Evolutionary conservation across 2,797 vertebrate genomes (phyloP), one percentile per base, ranked within the genome.

Genomic region (Acrossocheilus wenchowensis): DNA sequence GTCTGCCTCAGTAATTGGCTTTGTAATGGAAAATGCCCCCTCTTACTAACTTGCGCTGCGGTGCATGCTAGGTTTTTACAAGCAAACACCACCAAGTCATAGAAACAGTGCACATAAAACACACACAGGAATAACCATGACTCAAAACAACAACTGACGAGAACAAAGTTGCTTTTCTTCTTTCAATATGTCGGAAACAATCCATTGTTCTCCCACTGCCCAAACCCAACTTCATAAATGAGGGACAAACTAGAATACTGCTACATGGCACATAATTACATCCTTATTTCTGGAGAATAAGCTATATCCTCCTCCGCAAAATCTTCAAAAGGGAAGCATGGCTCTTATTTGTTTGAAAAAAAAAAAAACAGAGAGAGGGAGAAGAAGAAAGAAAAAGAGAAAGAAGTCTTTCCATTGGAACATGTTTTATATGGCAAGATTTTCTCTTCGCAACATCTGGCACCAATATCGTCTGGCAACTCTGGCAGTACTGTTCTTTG

Each of bases 391-490:
- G 77, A 85, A 64, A 83, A 66, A 74, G 77, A 85, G 54, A 83
- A 66, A 74, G 1, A 86, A 93, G 89, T 91, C 94, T 95, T 96
- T 96, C 96, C 96, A 96, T 91, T 94, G 95, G 94, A 96, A 95
- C 93, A 91, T 91, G 95, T 96, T 97, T 96, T 95, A 94, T 96
- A 95, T 95, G 96, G 96, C 95, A 95, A 93, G 92, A 94, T 92
- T 87, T 84, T 91, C 94, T 93, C 89, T 87, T 83, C 90, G 85
- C 93, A 93, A 96, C 97, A 96, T 97, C 97, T 97, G 97, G 97
- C 97, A 97, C 95, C 96, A 96, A 97, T 95, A 94, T 95, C 89
- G 90, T 94, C 95, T 94, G 94, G 94, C 95, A 94, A 91, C 92
- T 94, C 95, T 90, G 89, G 91, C 92, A 93, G 94, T 92, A 94